Evolutionary conservation across 2,113 vertebrate species (phyloP).

Genomic region (Bucco capensis): DNA sequence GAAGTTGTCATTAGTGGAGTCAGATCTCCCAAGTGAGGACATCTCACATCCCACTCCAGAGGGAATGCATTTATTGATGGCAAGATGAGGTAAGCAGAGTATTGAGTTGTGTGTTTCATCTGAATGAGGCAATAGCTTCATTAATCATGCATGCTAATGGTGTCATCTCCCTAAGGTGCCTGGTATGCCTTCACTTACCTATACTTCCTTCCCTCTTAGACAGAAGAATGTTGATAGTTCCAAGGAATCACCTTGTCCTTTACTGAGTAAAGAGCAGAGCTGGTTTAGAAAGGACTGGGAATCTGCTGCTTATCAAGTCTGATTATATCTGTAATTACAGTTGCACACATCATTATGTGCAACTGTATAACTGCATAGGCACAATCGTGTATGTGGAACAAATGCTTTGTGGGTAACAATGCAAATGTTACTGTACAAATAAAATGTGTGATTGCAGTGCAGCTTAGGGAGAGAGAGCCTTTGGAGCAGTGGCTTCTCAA

Average conservation of each 20-base stretch:
- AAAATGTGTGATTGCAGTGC: neutral
- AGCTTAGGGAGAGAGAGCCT: neutral
- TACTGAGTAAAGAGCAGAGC: neutral
- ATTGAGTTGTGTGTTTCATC: conserved; percentile 68
- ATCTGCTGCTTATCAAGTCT: neutral
- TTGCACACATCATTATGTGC: neutral
- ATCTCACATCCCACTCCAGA: neutral
- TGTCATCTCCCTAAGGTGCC: conserved; percentile 40
- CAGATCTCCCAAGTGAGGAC: neutral
- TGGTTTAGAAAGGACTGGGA: neutral
- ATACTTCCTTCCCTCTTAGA: conserved; percentile 26
- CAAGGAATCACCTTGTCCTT: neutral
- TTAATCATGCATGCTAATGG: conserved; percentile 78
- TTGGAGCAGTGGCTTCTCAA: neutral
- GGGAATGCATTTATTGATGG: conserved; percentile 45
- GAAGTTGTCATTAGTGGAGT: conserved; percentile 19
- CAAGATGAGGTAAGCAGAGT: conserved; percentile 51
- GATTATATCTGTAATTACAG: neutral
- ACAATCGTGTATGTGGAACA: neutral
- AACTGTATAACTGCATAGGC: neutral
- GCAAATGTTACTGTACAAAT: neutral
- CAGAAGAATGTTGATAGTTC: neutral
- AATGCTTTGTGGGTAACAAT: neutral
- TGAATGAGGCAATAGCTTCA: conserved; percentile 60
- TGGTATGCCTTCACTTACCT: conserved; percentile 24